phyloP scores from a whole-genome alignment of 2,113 vertebrate species.

The Daubentonia madagascariensis region DNA sequence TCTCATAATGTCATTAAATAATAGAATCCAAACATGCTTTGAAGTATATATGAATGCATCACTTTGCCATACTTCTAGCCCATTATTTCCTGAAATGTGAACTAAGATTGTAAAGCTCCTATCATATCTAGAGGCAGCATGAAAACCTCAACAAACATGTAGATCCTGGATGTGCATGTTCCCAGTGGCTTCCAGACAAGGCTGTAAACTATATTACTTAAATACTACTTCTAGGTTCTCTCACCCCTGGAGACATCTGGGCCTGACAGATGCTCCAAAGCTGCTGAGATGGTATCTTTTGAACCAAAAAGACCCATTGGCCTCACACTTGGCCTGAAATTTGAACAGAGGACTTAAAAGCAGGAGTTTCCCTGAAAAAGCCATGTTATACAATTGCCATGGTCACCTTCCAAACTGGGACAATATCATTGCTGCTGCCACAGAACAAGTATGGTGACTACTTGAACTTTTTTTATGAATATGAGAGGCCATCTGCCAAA shows the following conservation, averaged over 20 bases:
- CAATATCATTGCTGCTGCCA: neutral
- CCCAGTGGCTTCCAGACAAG: neutral
- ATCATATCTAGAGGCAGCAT: neutral
- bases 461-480: neutral
- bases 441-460: neutral
- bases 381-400: neutral
- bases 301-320: neutral
- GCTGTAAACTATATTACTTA: neutral
- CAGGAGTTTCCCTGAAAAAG: neutral
- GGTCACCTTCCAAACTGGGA: neutral
- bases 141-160: neutral
- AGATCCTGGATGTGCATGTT: neutral
- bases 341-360: neutral
- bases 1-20: neutral
- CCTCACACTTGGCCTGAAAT: neutral
- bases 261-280: neutral
- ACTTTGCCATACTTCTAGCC: neutral
- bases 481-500: neutral
- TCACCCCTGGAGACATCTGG: neutral
- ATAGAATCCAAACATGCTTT: neutral
- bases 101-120: neutral
- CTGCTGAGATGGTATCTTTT: neutral
- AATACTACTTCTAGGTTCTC: neutral
- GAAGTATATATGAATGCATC: neutral
- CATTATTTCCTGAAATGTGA: constrained; percentile 6